phyloP scores from a whole-genome alignment of 2,888 invertebrate species.

The Coenonympha arcania region DNA sequence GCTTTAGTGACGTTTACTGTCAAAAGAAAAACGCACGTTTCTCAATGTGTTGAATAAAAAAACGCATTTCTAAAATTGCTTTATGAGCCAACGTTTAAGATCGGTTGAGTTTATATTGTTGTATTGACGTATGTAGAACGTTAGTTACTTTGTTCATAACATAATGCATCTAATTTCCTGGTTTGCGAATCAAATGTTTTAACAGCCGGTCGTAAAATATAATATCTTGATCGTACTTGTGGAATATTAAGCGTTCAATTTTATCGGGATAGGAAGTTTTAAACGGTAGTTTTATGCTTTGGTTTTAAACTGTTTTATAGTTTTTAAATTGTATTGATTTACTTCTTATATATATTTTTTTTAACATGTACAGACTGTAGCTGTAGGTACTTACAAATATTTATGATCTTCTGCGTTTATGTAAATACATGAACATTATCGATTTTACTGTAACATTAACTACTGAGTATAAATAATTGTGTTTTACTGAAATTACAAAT shows the following conservation, averaged over 20 bases:
- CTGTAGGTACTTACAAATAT: neutral
- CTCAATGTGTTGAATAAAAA: slow-evolving; percentile 1
- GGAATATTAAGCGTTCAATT: slow-evolving; percentile 13
- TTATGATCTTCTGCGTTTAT: neutral
- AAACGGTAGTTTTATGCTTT: slow-evolving; percentile 9
- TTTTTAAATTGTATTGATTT: slow-evolving; percentile 19
- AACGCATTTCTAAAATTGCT: neutral
- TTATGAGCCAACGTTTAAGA: slow-evolving; percentile 6
- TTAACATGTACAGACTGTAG: neutral
- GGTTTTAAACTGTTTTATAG: slow-evolving; percentile 17
- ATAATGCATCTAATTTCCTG: slow-evolving; percentile 13
- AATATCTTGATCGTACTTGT: slow-evolving; percentile 18
- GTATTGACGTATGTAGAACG: slow-evolving; percentile 11
- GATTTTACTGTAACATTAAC: neutral
- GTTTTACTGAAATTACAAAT: too few relatives aligned
- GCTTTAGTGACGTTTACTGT: neutral
- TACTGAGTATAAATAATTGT: too few relatives aligned
- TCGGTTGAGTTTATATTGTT: slow-evolving; percentile 2
- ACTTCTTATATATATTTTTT: neutral
- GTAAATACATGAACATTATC: neutral
- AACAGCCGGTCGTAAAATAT: slow-evolving; percentile 18
- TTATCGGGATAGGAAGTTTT: slow-evolving; percentile 24
- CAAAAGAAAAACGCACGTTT: slow-evolving; percentile 1
- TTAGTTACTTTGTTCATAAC: slow-evolving; percentile 18
- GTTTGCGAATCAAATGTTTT: slow-evolving; percentile 17